These are phyloP conservation scores for Bungarus multicinctus DNA, from an alignment of 2,113 vertebrate genomes.

Conservation along the genomic window DNA sequence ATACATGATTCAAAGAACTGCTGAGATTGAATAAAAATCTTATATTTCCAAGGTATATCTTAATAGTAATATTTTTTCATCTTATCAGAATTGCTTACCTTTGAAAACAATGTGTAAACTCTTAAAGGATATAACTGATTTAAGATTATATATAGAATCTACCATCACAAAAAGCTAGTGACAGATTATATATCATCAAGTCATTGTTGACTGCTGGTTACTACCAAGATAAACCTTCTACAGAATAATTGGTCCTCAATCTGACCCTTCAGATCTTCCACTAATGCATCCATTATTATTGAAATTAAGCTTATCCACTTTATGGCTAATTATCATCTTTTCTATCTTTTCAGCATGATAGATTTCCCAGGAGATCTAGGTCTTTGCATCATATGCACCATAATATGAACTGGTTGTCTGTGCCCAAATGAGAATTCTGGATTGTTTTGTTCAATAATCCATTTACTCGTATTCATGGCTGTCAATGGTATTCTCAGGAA, in stretches of 20 bases:
- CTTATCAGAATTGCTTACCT: not conserved
- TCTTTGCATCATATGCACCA: not conserved
- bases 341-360: not conserved
- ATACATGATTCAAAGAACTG: not conserved
- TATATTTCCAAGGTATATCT: not conserved
- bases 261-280: not conserved
- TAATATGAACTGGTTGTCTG: not conserved
- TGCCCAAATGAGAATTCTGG: not conserved
- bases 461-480: not conserved
- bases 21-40: not conserved
- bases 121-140: not conserved
- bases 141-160: slow-evolving; percentile 43
- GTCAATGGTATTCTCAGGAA: not conserved
- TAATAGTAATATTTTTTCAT: not conserved
- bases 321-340: not conserved
- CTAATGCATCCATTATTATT: not conserved
- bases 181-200: not conserved
- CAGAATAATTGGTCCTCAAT: not conserved
- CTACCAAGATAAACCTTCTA: not conserved
- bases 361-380: not conserved
- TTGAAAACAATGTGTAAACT: not conserved
- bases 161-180: not conserved
- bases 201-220: not conserved
- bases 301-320: not conserved
- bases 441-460: not conserved